phyloP scores from a whole-genome alignment of 2,113 vertebrate species.

The Centropristis striata region DNA sequence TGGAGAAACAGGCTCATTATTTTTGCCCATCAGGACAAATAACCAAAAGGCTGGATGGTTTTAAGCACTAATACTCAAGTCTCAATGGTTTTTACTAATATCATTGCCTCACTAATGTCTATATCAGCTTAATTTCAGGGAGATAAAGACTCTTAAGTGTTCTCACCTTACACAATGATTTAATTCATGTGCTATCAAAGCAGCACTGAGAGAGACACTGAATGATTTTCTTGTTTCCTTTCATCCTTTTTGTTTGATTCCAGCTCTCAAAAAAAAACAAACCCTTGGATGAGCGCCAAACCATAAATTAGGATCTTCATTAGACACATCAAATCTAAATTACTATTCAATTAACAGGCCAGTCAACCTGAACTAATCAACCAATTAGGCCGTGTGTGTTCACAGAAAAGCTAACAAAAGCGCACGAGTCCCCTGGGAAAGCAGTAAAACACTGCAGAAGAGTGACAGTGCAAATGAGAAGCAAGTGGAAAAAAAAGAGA shows the following conservation, averaged over 20 bases:
- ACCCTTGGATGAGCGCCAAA: constrained; percentile 75
- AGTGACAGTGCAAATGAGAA: constrained; percentile 74
- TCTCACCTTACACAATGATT: constrained; percentile 45
- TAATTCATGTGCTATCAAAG: constrained; percentile 62
- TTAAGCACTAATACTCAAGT: background rate
- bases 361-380: constrained; percentile 86
- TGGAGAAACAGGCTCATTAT: background rate
- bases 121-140: constrained; percentile 44
- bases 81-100: background rate
- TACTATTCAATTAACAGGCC: constrained; percentile 86
- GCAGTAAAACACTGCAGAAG: constrained; percentile 71
- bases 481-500: constrained; percentile 40
- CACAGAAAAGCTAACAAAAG: constrained; percentile 84
- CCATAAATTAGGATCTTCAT: constrained; percentile 80
- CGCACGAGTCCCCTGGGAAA: constrained; percentile 80
- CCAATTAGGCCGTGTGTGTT: constrained; percentile 85
- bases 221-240: constrained; percentile 62
- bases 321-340: constrained; percentile 83
- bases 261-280: constrained; percentile 71
- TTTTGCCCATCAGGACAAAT: background rate
- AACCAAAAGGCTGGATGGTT: background rate
- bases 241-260: constrained; percentile 73
- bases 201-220: constrained; percentile 38
- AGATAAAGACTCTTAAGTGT: constrained; percentile 38
- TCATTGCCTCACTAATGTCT: constrained; percentile 17